These are phyloP conservation scores for Progne subis DNA, from an alignment of 2,113 vertebrate species.

Conservation along the genomic window DNA sequence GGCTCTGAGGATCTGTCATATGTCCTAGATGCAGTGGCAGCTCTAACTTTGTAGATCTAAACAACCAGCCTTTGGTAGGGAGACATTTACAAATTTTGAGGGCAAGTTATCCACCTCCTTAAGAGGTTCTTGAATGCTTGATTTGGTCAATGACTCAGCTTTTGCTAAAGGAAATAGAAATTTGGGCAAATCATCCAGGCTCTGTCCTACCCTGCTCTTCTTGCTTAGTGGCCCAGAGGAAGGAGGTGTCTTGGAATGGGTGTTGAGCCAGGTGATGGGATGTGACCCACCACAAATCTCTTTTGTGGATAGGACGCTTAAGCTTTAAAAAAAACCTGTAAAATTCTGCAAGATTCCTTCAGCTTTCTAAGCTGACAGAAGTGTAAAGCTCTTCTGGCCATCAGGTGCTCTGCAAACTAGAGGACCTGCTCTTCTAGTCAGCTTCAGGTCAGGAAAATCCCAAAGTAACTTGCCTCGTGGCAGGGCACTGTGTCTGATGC, in stretches of 20 bases:
- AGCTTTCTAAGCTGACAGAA: not conserved
- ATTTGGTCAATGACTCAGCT: not conserved
- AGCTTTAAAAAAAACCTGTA: not conserved
- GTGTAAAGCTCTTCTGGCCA: not conserved
- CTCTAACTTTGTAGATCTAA: not conserved
- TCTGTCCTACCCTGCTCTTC: accelerated
- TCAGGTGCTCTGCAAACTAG: not conserved
- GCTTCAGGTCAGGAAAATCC: not conserved
- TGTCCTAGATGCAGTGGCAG: not conserved
- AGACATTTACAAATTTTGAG: not conserved
- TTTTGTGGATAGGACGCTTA: not conserved
- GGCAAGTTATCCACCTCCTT: not conserved
- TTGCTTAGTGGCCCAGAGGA: not conserved
- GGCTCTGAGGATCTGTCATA: not conserved
- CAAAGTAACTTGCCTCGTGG: accelerated
- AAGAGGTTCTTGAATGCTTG: not conserved
- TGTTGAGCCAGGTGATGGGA: not conserved
- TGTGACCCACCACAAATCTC: not conserved
- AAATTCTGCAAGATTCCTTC: not conserved
- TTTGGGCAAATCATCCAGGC: accelerated
- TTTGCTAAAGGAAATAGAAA: not conserved
- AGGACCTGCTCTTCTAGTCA: not conserved
- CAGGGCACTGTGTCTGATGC: not conserved
- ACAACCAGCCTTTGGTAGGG: not conserved
- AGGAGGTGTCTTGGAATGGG: not conserved